Evolutionary conservation across 2,797 vertebrate genomes (phyloP).

Genomic region (Vultur gryphus): DNA sequence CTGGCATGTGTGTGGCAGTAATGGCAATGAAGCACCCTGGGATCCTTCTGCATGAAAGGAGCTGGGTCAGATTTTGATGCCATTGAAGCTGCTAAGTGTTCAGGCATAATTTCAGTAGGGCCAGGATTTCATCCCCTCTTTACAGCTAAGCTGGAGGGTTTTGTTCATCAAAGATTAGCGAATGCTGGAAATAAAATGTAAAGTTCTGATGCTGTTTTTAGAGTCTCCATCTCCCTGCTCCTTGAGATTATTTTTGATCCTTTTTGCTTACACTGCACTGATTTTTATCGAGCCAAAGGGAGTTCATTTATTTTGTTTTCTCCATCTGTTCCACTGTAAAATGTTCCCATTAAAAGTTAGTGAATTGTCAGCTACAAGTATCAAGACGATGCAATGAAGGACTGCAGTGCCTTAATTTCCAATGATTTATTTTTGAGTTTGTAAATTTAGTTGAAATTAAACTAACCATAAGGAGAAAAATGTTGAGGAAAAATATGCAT

Average conservation of each 20-base stretch:
- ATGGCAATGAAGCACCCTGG: not conserved
- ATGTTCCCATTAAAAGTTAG: conserved; percentile 63
- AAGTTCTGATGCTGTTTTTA: conserved; percentile 34
- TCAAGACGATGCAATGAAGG: conserved; percentile 30
- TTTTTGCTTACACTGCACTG: conserved; percentile 55
- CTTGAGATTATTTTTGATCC: conserved; percentile 55
- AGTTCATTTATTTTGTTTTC: conserved; percentile 65
- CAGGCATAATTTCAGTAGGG: not conserved
- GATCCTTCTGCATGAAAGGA: not conserved
- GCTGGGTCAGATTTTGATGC: not conserved
- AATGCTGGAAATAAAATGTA: conserved; percentile 1
- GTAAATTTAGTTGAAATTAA: conserved; percentile 30
- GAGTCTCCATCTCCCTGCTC: not conserved
- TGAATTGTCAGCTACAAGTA: conserved; percentile 55
- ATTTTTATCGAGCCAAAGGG: conserved; percentile 56
- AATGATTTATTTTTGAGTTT: conserved; percentile 57
- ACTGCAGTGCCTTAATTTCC: conserved; percentile 47
- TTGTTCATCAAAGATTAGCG: not conserved
- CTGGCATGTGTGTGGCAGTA: not conserved
- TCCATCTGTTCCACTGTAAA: conserved; percentile 60
- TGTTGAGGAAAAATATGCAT: not conserved
- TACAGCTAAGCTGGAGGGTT: not conserved
- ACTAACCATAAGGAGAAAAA: conserved; percentile 18
- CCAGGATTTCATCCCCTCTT: not conserved
- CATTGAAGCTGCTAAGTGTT: not conserved